Evolutionary conservation across 2,113 vertebrate species (phyloP), one percentile per base, ranked within the genome.

Genomic region (Centropus bengalensis): DNA sequence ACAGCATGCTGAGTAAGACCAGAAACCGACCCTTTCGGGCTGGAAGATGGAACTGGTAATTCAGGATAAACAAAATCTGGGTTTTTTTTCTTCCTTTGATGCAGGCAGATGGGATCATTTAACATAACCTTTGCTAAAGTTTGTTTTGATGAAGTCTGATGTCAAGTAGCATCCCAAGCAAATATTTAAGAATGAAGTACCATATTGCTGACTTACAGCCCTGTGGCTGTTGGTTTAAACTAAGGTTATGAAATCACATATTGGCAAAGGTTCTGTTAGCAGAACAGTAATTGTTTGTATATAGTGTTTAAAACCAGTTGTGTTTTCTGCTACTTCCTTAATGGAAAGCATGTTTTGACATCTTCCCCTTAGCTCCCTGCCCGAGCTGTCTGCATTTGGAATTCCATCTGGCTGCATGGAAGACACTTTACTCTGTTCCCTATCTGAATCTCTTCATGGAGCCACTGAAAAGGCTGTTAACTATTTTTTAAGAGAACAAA

Each of bases 131-230:
- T 91, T 71, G 19, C 67, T 87, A 2, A 76, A 55, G 63, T 62
- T 91, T 94, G 75, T 93, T 94, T 94, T 93, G 81, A 75, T 66
- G 69, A 96, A 75, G 9, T 68, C 81, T 94, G 86, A 91, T 84
- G 87, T 82, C 83, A 79, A 84, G 44, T n/a, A 92, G 81, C 78
- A 88, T 83, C 63, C 52, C n/a, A 36, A 80, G 79, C 54, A 92
- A 95, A 88, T 85, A 94, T 87, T 94, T 82, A 30, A 85, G 91
- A 89, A 49, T 89, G 82, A 93, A 94, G 82, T 55, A 69, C 70
- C 77, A n/a, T 52, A 44, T 87, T 94, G 88, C 82, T 94, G 93
- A 73, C 67, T 92, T 92, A 38, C 20, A 89, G 16, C 42, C 66
- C 78, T 47, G 26, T n/a, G 66, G 89, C 84, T 85, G 74, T 69